Evolutionary conservation across 1,140 invertebrate genomes (phyloP).

Genomic region (Eueides isabella): DNA sequence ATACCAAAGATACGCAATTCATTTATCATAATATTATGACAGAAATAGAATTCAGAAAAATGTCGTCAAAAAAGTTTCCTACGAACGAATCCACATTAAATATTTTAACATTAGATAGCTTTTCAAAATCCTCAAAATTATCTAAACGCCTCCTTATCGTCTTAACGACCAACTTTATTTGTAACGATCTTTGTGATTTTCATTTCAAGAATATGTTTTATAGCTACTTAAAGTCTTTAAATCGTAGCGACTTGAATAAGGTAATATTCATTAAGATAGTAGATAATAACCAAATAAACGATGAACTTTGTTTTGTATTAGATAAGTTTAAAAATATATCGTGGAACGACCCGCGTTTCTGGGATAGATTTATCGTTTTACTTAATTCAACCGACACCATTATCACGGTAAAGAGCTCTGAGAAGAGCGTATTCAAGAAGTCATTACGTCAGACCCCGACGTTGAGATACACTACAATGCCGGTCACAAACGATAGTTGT

Average conservation of each 20-base stretch:
- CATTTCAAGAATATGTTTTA: conserved; percentile 79
- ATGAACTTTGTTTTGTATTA: conserved; percentile 72
- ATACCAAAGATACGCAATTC: conserved; percentile 92
- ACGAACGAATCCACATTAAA: conserved; percentile 68
- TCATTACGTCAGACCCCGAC: conserved; percentile 73
- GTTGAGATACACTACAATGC: conserved; percentile 78
- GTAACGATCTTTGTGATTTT: conserved; percentile 75
- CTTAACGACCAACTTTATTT: conserved; percentile 78
- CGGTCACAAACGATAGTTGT: conserved; percentile 76
- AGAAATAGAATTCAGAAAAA: conserved; percentile 86
- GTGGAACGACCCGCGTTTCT: conserved; percentile 73
- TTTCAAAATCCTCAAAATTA: conserved; percentile 78
- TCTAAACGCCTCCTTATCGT: conserved; percentile 77
- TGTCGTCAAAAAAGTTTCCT: conserved; percentile 69
- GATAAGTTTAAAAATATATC: conserved; percentile 78
- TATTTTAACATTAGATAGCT: conserved; percentile 77
- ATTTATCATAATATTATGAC: conserved; percentile 89
- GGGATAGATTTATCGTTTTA: conserved; percentile 72
- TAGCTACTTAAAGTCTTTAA: conserved; percentile 76
- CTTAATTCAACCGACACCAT: conserved; percentile 78
- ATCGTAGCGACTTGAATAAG: conserved; percentile 75
- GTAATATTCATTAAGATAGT: conserved; percentile 76
- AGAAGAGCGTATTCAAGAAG: conserved; percentile 77
- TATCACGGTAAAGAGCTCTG: conserved; percentile 74
- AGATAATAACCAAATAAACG: conserved; percentile 76